Base-by-base conservation (phyloP, 2,113 vertebrate species). In the Odontesthes bonariensis region DNA sequence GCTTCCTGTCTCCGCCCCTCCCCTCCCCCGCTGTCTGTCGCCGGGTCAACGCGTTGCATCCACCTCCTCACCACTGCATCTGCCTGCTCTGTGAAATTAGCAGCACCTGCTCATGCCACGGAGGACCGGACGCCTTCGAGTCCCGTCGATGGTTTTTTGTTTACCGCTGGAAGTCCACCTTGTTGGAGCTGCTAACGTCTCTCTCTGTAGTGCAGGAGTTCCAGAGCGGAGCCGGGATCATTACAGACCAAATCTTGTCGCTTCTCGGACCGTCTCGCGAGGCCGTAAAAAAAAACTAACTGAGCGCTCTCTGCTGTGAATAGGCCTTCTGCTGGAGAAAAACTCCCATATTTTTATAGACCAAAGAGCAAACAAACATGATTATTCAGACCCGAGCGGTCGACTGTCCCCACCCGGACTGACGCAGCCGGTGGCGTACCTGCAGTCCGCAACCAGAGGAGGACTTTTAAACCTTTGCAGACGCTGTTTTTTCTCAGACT, bases 331-430 rank as follows among this genome's bases (percentile, higher is more conserved):
- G 95, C 95, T 95, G 89, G 92, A 96, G 95, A 95, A 95, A 95
- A 95, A 94, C 88, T 97, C 97, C 94, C 95, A 92, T 96, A 94
- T 96, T 95, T 94, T 96, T 94, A 97, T 96, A 97, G 97, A 99
- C 97, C 98, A 99, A 99, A 99, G 98, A 99, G 79, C 85, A 44
- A 44, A 90, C 90, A 89, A 86, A 88, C 57, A 75, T 10, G 66
- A 82, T 86, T 89, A 89, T 85, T 53, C 86, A 78, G 79, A 86
- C 85, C n/a, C n/a, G n/a, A 27, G 27, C 1, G 27, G 27, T 54
- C 46, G 42, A 65, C 77, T 74, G 59, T 66, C 63, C 65, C 47
- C 23, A 51, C 70, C 35, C 57, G 69, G 67, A 61, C 69, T 63
- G 60, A 31, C 19, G 51, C 16, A 33, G 56, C 47, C 13, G 10